These are phyloP conservation scores for Cyphomyrmex costatus DNA, from an alignment of 1,140 invertebrate species.

Conservation along the genomic window DNA sequence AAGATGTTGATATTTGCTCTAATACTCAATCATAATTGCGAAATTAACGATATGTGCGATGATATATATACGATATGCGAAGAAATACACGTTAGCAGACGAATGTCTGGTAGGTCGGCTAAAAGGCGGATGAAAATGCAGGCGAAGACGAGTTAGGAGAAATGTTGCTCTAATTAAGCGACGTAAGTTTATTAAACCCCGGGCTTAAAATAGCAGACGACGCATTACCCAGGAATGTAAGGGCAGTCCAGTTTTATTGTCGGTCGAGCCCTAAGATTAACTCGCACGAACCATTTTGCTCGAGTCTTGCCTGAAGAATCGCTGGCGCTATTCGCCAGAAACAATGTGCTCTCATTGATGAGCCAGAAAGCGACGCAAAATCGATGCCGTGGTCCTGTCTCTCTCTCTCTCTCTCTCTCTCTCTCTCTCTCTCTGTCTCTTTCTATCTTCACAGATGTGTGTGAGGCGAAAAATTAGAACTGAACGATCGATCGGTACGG, in stretches of 20 bases:
- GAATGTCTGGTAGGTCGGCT: slow-evolving; percentile 31
- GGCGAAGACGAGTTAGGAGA: slow-evolving; percentile 64
- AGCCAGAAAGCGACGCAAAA: slow-evolving; percentile 41
- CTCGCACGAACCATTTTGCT: slow-evolving; percentile 70
- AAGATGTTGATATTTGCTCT: not conserved
- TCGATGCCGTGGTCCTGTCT: slow-evolving; percentile 14
- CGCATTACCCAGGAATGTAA: slow-evolving; percentile 85
- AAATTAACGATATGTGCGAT: slow-evolving; percentile 6
- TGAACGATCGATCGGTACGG: slow-evolving; percentile 58
- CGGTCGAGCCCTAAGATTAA: slow-evolving; percentile 80
- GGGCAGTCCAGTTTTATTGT: slow-evolving; percentile 84
- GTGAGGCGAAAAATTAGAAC: slow-evolving; percentile 66
- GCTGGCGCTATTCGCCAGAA: slow-evolving; percentile 10
- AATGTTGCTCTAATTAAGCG: slow-evolving; percentile 83
- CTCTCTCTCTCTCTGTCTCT: too few relatives aligned
- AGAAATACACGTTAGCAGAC: not conserved
- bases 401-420: too few relatives aligned
- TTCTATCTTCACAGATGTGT: not conserved
- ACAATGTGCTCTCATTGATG: slow-evolving; percentile 50
- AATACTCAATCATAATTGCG: not conserved
- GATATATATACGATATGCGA: slow-evolving; percentile 2
- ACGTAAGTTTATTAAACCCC: slow-evolving; percentile 83
- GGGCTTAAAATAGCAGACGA: slow-evolving; percentile 84
- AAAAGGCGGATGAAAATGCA: slow-evolving; percentile 59
- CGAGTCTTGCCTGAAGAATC: slow-evolving; percentile 43